Conservation (phyloP, 1,140 invertebrate genomes). For the Eumeta japonica region DNA sequence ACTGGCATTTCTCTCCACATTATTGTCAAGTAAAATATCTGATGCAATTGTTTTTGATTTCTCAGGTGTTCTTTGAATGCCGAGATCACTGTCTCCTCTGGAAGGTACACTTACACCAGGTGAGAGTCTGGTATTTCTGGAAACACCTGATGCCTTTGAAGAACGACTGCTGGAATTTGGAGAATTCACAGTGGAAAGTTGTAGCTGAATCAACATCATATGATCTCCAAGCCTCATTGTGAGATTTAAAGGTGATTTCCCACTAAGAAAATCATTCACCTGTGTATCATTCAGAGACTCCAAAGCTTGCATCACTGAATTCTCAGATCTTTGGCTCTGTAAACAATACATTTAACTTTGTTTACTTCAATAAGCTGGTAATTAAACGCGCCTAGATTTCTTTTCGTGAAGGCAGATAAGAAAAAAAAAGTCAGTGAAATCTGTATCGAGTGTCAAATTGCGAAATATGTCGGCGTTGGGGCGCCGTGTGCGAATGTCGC, state of each 20-base stretch:
- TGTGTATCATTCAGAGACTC: conserved; percentile 91
- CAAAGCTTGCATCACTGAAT: conserved; percentile 91
- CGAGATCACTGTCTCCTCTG: no score
- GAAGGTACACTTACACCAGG: no score
- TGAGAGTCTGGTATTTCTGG: no score
- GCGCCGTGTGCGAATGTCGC: no score
- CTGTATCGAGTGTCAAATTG: conserved; percentile 44
- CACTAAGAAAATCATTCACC: conserved; percentile 92
- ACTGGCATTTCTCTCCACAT: conserved; percentile 2
- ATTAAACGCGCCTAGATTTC: no score
- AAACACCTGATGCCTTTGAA: no score
- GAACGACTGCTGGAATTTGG: no score
- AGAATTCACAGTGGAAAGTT: conserved; percentile 78
- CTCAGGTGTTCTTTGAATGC: no score
- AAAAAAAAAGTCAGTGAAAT: conserved; percentile 27
- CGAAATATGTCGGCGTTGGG: conserved; percentile 34
- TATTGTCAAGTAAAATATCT: no score
- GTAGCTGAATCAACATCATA: conserved; percentile 95
- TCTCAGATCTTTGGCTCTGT: conserved; percentile 86
- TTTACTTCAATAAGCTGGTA: no score
- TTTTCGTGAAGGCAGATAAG: no score
- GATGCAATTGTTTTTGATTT: conserved; percentile 1
- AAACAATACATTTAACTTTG: conserved; percentile 55
- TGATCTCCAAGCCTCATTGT: conserved; percentile 93
- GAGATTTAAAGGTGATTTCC: conserved; percentile 88